These are phyloP conservation scores for Nebria brevicollis DNA, from an alignment of 2,888 invertebrate genomes.

Conservation along the genomic window DNA sequence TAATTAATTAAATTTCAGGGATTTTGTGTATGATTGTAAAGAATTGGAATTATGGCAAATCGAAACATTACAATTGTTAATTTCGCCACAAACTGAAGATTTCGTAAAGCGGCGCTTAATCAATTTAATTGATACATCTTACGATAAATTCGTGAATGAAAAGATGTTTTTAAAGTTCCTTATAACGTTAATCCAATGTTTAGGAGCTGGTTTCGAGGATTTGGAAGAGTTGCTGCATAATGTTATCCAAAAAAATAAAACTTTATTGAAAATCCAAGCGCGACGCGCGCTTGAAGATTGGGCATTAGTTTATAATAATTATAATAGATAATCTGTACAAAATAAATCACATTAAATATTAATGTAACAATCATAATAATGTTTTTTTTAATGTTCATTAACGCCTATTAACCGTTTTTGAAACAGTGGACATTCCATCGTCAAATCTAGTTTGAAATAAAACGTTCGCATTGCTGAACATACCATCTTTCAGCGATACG, in stretches of 20 bases:
- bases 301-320: constrained; percentile 14
- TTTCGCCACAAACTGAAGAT: constrained; percentile 17
- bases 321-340: constrained; percentile 2
- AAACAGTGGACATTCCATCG: constrained; percentile 93
- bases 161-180: constrained; percentile 49
- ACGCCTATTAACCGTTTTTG: constrained; percentile 68
- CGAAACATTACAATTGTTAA: constrained; percentile 27
- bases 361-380: not conserved
- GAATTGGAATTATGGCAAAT: constrained; percentile 29
- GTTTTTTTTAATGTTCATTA: constrained; percentile 48
- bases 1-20: constrained; percentile 27
- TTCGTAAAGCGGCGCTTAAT: constrained; percentile 31
- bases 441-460: constrained; percentile 93
- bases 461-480: constrained; percentile 99
- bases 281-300: constrained; percentile 28
- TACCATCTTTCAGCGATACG: constrained; percentile 98
- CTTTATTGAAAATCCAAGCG: constrained; percentile 32
- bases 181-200: constrained; percentile 42
- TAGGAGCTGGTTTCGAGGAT: constrained; percentile 35
- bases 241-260: constrained; percentile 36
- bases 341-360: constrained; percentile 6
- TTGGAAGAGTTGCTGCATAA: constrained; percentile 30
- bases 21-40: constrained; percentile 22
- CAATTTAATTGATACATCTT: constrained; percentile 40
- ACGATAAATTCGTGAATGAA: constrained; percentile 47